Evolutionary conservation across 2,113 vertebrate genomes (phyloP).

Genomic region (Dicaeum eximium): DNA sequence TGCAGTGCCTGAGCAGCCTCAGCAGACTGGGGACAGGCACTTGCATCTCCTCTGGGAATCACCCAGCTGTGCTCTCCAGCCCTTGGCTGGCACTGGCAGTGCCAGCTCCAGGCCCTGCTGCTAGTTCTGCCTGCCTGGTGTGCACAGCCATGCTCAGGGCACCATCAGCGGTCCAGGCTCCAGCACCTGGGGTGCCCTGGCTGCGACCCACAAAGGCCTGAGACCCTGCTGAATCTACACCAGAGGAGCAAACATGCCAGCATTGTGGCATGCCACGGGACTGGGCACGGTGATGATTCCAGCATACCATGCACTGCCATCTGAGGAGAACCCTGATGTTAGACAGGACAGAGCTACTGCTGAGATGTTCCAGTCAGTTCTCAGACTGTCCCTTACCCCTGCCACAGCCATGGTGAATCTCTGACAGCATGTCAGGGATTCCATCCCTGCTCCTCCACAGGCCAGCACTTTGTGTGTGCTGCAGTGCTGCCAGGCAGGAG

Average conservation of each 20-base stretch:
- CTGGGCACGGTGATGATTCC: neutral
- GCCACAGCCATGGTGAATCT: neutral
- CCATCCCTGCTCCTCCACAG: neutral
- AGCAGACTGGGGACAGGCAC: fast-evolving
- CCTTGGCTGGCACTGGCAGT: neutral
- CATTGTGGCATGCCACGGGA: neutral
- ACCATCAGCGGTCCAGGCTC: neutral
- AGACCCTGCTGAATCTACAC: neutral
- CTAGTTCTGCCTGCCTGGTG: neutral
- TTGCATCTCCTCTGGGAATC: neutral
- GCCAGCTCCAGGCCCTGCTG: neutral
- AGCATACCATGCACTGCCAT: neutral
- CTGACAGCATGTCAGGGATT: neutral
- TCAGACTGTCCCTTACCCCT: neutral
- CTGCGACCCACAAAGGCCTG: neutral
- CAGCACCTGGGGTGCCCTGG: neutral
- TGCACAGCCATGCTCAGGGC: neutral
- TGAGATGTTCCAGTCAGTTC: neutral
- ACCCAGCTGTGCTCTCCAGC: neutral
- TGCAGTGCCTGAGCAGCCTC: neutral
- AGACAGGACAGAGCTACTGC: neutral
- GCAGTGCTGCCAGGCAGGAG: neutral
- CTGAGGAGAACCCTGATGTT: fast-evolving
- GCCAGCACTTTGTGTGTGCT: fast-evolving
- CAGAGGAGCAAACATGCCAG: neutral